These are phyloP conservation scores for Drosophila paucipuncta DNA, from an alignment of 2,888 invertebrate species.

Conservation along the genomic window DNA sequence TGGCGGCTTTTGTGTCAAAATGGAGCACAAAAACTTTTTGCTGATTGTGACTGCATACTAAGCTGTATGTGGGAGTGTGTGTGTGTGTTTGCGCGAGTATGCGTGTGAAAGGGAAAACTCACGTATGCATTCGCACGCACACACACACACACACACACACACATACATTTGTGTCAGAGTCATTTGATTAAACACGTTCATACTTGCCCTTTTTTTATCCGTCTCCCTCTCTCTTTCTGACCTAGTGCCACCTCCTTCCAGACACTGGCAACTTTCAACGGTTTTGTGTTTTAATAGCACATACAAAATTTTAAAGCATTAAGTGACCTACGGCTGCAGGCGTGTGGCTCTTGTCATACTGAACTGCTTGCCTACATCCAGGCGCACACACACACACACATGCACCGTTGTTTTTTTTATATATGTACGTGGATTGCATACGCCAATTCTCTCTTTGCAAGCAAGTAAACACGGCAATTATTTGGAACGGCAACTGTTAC, in stretches of 20 bases:
- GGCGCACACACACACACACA: constrained; percentile 29
- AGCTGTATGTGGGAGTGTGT: constrained; percentile 12
- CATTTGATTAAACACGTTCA: constrained; percentile 40
- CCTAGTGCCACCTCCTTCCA: constrained; percentile 13
- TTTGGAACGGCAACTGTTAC: constrained; percentile 38
- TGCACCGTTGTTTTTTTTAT: not conserved
- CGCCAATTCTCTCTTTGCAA: constrained; percentile 18
- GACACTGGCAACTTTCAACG: constrained; percentile 32
- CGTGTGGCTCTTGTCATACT: constrained; percentile 16
- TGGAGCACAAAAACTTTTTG: constrained; percentile 68
- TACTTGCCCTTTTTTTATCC: constrained; percentile 7
- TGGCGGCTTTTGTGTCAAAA: constrained; percentile 66
- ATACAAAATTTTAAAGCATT: constrained; percentile 57
- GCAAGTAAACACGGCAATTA: constrained; percentile 61
- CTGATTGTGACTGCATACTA: constrained; percentile 54
- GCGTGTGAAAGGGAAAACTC: constrained; percentile 39
- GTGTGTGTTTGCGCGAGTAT: constrained; percentile 19
- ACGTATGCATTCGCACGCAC: constrained; percentile 35
- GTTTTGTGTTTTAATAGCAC: constrained; percentile 64
- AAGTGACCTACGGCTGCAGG: constrained; percentile 40
- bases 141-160: constrained; percentile 9
- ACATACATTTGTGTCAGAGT: constrained; percentile 42
- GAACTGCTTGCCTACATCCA: constrained; percentile 54
- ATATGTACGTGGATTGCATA: constrained; percentile 11
- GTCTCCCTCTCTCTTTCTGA: constrained; percentile 7